Percentiles rank a stretch among this genome's conserved stretches.
phyloP scores from a whole-genome alignment of 2,113 vertebrate genomes.

The Genyomyrus donnyi region DNA sequence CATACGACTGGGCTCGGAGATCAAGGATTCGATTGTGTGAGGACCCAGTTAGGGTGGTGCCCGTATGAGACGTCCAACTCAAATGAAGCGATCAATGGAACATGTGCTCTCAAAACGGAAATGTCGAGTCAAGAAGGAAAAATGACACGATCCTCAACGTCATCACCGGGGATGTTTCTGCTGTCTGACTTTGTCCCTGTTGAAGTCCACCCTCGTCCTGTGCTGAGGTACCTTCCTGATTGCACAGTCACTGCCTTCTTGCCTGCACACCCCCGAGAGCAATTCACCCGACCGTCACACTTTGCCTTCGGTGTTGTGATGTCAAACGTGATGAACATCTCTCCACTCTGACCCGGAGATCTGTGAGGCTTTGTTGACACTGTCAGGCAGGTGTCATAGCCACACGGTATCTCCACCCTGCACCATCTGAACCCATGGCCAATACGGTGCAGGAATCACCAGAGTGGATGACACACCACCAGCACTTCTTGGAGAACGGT shows the following conservation, averaged over 20 bases:
- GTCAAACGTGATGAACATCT: conserved; percentile 37
- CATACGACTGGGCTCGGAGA: conserved; percentile 87
- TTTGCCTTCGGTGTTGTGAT: conserved; percentile 28
- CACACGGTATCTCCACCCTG: background rate
- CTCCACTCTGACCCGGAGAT: background rate
- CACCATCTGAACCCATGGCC: background rate
- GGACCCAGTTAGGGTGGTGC: background rate
- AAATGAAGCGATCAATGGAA: conserved; percentile 23
- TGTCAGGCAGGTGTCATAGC: background rate
- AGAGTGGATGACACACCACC: background rate
- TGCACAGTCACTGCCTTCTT: conserved; percentile 32
- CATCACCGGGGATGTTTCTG: conserved; percentile 41
- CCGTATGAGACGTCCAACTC: background rate
- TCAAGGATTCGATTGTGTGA: conserved; percentile 94
- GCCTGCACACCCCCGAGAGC: conserved; percentile 32
- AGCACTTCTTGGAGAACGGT: background rate
- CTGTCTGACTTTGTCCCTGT: conserved; percentile 48
- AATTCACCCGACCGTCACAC: conserved; percentile 43
- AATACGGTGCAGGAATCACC: background rate
- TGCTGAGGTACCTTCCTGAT: conserved; percentile 38
- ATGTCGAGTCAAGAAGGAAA: conserved; percentile 22
- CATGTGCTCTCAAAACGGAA: conserved; percentile 22
- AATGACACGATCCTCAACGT: conserved; percentile 31
- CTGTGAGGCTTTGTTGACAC: background rate
- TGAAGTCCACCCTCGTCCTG: conserved; percentile 35